phyloP scores from a whole-genome alignment of 2,113 vertebrate genomes.

The Chroicocephalus ridibundus region DNA sequence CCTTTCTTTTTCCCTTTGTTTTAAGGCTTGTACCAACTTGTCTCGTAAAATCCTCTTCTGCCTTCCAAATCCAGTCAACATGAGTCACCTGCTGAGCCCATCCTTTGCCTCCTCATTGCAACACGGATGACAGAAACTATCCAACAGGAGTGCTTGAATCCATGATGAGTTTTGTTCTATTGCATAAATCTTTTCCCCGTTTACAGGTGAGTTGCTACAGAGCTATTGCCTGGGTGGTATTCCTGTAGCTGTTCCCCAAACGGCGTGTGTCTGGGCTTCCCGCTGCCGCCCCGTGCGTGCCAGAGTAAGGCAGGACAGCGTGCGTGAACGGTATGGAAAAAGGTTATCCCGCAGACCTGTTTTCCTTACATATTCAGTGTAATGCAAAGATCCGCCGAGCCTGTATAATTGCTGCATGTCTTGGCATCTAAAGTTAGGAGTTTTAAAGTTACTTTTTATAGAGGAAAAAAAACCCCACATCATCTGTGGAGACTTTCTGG shows the following conservation, averaged over 20 bases:
- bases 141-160: slow-evolving; percentile 29
- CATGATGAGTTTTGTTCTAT: slow-evolving; percentile 60
- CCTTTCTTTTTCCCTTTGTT: slow-evolving; percentile 45
- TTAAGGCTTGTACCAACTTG: slow-evolving; percentile 67
- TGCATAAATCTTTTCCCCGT: slow-evolving; percentile 46
- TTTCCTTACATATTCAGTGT: fast-evolving
- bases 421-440: not conserved
- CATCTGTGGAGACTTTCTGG: not conserved
- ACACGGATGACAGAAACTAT: slow-evolving; percentile 79
- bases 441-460: not conserved
- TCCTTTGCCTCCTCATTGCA: slow-evolving; percentile 69
- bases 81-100: slow-evolving; percentile 75
- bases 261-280: not conserved
- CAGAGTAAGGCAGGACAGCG: not conserved
- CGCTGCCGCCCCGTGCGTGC: fast-evolving
- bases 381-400: not conserved
- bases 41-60: slow-evolving; percentile 63
- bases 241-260: not conserved
- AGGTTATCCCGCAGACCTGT: not conserved
- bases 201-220: not conserved
- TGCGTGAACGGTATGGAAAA: fast-evolving
- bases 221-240: not conserved
- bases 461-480: fast-evolving
- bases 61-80: slow-evolving; percentile 64
- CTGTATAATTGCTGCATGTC: not conserved